Evolutionary conservation across 2,113 vertebrate species (phyloP).

Genomic region (Clarias macrocephalus): DNA sequence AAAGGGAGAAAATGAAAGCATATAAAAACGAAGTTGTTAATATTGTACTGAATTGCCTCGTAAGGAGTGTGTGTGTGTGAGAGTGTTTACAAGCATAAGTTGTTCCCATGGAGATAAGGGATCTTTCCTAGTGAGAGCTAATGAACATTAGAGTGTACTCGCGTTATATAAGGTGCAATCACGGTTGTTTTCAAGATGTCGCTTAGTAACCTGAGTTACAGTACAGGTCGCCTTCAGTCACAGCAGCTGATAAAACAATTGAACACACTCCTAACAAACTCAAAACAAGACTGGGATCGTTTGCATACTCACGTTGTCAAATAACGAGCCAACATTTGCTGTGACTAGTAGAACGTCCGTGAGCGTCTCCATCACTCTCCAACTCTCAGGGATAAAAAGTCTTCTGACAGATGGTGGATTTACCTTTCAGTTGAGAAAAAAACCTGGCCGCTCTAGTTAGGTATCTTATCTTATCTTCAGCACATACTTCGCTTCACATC

Average conservation of each 20-base stretch:
- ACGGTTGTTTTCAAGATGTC: conserved; percentile 3
- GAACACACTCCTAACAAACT: not conserved
- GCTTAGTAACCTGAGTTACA: not conserved
- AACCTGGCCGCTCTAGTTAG: not conserved
- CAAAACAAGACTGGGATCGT: not conserved
- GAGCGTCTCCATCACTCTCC: conserved; percentile 68
- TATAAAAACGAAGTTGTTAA: not conserved
- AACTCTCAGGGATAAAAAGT: conserved; percentile 47
- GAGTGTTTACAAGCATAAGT: not conserved
- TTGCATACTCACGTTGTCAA: conserved; percentile 76
- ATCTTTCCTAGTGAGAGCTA: not conserved
- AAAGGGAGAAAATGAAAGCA: not conserved
- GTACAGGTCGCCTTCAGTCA: not conserved
- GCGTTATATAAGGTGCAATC: not conserved
- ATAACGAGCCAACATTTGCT: conserved; percentile 79
- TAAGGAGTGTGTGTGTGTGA: not conserved
- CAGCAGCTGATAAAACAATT: not conserved
- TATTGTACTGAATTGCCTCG: not conserved
- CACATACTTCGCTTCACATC: not conserved
- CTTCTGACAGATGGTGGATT: not conserved
- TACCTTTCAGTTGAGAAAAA: not conserved
- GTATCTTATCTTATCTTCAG: conserved; percentile 9
- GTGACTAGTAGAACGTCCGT: conserved; percentile 76
- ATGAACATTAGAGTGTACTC: not conserved
- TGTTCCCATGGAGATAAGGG: not conserved